Conservation (phyloP, 2,888 invertebrate species). For the Harpalus rufipes region DNA sequence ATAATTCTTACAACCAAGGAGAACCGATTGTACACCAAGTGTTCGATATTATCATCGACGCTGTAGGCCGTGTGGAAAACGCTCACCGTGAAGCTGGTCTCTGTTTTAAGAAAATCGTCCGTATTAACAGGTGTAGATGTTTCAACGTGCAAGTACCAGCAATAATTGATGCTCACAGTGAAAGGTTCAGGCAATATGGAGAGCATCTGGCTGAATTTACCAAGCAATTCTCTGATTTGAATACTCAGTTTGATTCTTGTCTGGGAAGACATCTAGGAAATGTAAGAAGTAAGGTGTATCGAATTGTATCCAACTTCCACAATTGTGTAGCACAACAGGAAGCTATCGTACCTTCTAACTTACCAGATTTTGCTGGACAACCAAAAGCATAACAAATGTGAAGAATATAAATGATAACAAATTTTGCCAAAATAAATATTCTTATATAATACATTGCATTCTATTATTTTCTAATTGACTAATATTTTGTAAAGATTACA, state of each 20-base stretch:
- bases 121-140: neutral
- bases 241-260: constrained; percentile 36
- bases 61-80: constrained; percentile 10
- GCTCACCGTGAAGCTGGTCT: constrained; percentile 10
- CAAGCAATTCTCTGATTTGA: constrained; percentile 13
- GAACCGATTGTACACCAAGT: neutral
- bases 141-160: neutral
- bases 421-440: no score
- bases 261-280: constrained; percentile 4
- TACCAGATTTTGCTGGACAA: no score
- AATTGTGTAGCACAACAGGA: constrained; percentile 11
- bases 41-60: constrained; percentile 2
- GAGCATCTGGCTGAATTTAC: neutral
- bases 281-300: constrained; percentile 4
- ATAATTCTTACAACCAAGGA: neutral
- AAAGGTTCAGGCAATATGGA: neutral
- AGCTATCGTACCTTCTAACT: neutral
- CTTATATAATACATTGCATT: no score
- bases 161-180: neutral
- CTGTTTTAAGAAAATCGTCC: constrained; percentile 4
- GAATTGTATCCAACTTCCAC: constrained; percentile 9
- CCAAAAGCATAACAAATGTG: no score
- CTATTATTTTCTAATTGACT: no score
- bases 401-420: no score
- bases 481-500: no score